These are phyloP conservation scores for Periophthalmodon schlosseri DNA, from an alignment of 2,113 vertebrate species.

Conservation along the genomic window DNA sequence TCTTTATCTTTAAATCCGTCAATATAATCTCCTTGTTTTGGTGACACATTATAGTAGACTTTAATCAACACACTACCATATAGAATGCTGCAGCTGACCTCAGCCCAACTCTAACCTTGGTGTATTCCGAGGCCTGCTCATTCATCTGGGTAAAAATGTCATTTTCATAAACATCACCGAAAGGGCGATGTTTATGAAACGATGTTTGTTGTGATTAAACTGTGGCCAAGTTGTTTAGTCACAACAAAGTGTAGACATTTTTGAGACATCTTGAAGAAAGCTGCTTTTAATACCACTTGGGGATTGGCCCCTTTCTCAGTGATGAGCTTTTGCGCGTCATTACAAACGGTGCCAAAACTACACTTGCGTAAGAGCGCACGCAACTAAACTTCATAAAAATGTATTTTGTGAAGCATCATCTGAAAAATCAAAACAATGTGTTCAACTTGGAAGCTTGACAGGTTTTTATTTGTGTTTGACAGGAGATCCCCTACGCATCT, in stretches of 20 bases:
- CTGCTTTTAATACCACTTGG: neutral
- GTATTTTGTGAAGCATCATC: neutral
- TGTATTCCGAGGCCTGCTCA: neutral
- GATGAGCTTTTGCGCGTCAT: neutral
- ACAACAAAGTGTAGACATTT: neutral
- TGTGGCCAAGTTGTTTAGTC: neutral
- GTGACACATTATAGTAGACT: neutral
- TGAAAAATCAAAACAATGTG: constrained; percentile 8
- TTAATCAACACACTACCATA: neutral
- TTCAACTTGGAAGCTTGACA: constrained; percentile 59
- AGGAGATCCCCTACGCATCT: constrained; percentile 59
- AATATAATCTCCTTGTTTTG: neutral
- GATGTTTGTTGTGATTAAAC: no score
- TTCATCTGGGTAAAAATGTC: neutral
- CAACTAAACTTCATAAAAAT: neutral
- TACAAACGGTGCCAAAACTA: neutral
- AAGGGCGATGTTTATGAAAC: no score
- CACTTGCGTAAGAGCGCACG: neutral
- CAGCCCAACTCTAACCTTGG: neutral
- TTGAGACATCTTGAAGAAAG: neutral
- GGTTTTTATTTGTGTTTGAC: constrained; percentile 53
- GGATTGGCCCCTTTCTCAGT: neutral
- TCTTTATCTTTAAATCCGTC: neutral
- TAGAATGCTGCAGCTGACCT: neutral
- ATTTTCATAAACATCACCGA: neutral